Evolutionary conservation across 2,888 invertebrate species (phyloP), one percentile per base, ranked within the genome.

Genomic region (Eristalis intricaria): DNA sequence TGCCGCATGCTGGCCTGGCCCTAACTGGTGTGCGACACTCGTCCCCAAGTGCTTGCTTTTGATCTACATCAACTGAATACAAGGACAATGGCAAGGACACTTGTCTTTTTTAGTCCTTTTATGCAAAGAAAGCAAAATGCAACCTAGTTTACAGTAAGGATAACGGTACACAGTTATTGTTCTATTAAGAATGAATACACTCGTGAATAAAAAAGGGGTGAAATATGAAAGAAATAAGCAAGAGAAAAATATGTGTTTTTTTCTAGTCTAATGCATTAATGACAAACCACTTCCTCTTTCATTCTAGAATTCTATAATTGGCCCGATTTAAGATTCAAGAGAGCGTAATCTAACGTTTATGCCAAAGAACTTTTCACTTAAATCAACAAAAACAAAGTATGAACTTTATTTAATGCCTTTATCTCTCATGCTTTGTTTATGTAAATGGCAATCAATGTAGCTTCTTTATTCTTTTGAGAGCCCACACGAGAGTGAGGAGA

Each of bases 11-110:
- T 19, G 26, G n/a, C 75, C 75, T 29, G 43, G 68, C 63, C n/a
- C 43, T 13, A 70, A 65, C 69, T 61, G 63, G 76, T 66, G 76
- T 66, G 73, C 77, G 73, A 73, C 76, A 64, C 71, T 85, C 69
- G 60, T 64, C 29, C 50, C 19, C 38, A 85, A 85, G 81, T 65
- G 80, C 23, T 68, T 66, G 23, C 85, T 77, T 66, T 74, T 82
- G 38, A 82, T 82, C 77, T 29, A 74, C 64, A 50, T 50, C 50
- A 65, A 65, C 77, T 73, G n/a, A 50, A 73, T 38, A 40, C 84
- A 80, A 82, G 82, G 82, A 85, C 85, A 85, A 77, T 85, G 58
- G 60, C 50, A 85, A 77, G 77, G 73, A 56, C 58, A 50, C 38
- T 77, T 60, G 61, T 50, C 29, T 73, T 23, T 29, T 71, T 70